These are phyloP conservation scores for Hystrix brachyura DNA, from an alignment of 2,113 vertebrate species.

Conservation along the genomic window DNA sequence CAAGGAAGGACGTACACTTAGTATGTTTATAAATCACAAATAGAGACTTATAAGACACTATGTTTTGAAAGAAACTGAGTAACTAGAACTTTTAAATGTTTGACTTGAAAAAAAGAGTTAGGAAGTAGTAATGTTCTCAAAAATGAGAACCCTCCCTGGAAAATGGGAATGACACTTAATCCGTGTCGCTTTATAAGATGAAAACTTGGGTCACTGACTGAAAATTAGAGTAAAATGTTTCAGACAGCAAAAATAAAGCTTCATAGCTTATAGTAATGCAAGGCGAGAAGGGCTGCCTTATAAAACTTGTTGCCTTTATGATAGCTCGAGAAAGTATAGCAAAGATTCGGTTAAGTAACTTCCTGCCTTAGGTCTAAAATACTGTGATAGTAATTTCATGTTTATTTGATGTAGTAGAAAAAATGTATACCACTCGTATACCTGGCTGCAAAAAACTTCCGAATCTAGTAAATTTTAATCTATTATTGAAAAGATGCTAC, in stretches of 20 bases:
- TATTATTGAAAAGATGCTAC: slow-evolving; percentile 41
- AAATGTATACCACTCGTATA: background rate
- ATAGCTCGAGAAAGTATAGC: background rate
- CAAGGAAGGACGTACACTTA: background rate
- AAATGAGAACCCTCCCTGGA: background rate
- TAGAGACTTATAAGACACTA: background rate
- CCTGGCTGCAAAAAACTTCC: background rate
- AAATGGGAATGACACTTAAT: slow-evolving; percentile 50
- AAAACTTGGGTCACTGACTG: background rate
- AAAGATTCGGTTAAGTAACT: background rate
- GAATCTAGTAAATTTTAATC: background rate
- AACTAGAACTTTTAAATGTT: background rate
- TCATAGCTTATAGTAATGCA: background rate
- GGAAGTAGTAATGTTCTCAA: background rate
- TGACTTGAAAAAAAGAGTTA: background rate
- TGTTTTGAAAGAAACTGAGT: slow-evolving; percentile 31
- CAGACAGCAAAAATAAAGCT: background rate
- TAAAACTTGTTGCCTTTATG: slow-evolving; percentile 20
- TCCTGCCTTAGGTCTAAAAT: background rate
- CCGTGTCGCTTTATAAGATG: background rate
- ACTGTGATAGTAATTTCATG: background rate
- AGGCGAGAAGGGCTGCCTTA: background rate
- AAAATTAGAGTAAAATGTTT: slow-evolving; percentile 37
- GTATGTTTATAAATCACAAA: background rate
- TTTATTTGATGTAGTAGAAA: slow-evolving; percentile 7